phyloP scores from a whole-genome alignment of 2,797 vertebrate genomes.

The Hippopotamyrus pictus region DNA sequence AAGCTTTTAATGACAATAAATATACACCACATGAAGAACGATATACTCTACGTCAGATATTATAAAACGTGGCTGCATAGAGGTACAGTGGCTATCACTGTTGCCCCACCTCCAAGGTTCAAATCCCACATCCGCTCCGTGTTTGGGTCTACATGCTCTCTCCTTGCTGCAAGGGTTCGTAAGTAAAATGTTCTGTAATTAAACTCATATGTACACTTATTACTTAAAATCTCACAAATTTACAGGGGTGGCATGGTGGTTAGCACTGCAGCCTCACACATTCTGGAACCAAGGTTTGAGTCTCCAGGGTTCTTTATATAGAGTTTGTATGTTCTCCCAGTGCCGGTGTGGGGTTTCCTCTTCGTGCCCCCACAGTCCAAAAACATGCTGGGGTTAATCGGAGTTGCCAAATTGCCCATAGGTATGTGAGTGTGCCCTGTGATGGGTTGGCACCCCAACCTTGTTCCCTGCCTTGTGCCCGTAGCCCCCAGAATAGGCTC shows the following conservation, averaged over 20 bases:
- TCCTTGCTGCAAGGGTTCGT: background rate
- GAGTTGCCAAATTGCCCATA: too few species aligned
- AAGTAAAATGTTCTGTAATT: background rate
- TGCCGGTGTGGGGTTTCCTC: too few species aligned
- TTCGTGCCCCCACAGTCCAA: too few species aligned
- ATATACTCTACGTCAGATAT: background rate
- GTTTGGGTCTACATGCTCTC: background rate
- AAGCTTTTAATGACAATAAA: background rate
- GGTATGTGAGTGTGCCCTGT: too few species aligned
- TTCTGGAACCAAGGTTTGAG: too few species aligned
- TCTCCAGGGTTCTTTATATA: too few species aligned
- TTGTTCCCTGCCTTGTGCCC: too few species aligned
- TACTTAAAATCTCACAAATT: background rate
- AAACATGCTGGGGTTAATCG: too few species aligned
- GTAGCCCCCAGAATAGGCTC: too few species aligned
- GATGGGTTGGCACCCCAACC: too few species aligned
- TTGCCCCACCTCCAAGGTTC: background rate
- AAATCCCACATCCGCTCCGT: background rate
- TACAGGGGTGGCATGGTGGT: background rate
- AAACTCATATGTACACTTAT: background rate
- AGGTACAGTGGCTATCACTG: background rate
- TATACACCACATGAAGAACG: background rate
- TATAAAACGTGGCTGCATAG: background rate
- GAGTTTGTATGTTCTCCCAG: too few species aligned
- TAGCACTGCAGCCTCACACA: too few species aligned